A percentile compares a stretch with the other conserved stretches of the same genome.
phyloP scores from a whole-genome alignment of 1,140 invertebrate genomes.

The Brachionus sp. region DNA sequence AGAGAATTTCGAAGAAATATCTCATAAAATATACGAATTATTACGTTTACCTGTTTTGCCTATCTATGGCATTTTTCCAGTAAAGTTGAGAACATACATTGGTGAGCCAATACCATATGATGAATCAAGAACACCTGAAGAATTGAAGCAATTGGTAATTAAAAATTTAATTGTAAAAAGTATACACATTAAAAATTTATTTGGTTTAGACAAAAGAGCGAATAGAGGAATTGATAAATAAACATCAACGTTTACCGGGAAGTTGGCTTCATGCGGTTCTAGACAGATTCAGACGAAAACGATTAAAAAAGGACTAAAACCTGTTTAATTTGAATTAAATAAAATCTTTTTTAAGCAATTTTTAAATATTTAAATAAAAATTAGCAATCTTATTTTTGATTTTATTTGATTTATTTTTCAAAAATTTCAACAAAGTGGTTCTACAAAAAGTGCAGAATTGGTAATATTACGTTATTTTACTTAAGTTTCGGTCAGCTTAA shows the following conservation, averaged over 20 bases:
- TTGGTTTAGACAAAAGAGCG: constrained; percentile 67
- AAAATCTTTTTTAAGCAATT: too few species aligned
- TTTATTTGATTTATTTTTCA: too few species aligned
- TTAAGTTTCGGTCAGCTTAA: too few species aligned
- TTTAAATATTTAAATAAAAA: too few species aligned
- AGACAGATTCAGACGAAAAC: constrained; percentile 58
- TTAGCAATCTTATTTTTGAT: too few species aligned
- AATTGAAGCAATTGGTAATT: constrained; percentile 73
- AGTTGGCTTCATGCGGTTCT: constrained; percentile 75
- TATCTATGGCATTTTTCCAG: constrained; percentile 95
- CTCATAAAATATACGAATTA: constrained; percentile 68
- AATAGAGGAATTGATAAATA: constrained; percentile 71
- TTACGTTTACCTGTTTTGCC: constrained; percentile 84
- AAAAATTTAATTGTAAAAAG: too few species aligned
- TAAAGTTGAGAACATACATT: constrained; percentile 85
- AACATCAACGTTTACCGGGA: constrained; percentile 79
- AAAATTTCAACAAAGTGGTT: too few species aligned
- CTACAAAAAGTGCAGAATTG: too few species aligned
- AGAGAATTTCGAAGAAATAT: constrained; percentile 52
- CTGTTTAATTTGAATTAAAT: too few species aligned
- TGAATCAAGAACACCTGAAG: constrained; percentile 69
- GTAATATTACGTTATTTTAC: too few species aligned
- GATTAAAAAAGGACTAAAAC: neutral
- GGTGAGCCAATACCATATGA: constrained; percentile 77
- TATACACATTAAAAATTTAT: constrained; percentile 46